Base-by-base conservation (phyloP, 64 coral and sea anemone genomes). In the Anthopleura sola region DNA sequence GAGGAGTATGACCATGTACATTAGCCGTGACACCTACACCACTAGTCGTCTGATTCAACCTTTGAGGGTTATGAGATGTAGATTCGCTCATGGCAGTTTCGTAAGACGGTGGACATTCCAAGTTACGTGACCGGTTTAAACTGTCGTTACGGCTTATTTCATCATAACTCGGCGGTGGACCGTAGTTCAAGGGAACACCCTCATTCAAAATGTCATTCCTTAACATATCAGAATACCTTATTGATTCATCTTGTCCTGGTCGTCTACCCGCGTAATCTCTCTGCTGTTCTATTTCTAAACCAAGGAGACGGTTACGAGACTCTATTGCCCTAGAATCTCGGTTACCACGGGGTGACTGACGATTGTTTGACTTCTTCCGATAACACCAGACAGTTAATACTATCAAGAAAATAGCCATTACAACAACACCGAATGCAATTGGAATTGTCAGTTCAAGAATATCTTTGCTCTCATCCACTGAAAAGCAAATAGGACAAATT, bases 91-190 rank as follows among this genome's bases (percentile, higher is more conserved):
- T 71, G 11, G 26, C 66, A 13, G 13, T 32, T 71, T 71, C 66
- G 26, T 71, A 71, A 32, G 66, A 71, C 29, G 66, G 66, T 71
- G 66, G 66, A 16, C 15, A 71, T 71, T 71, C 66, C 66, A 71
- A 71, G 66, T 33, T 29, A 71, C 14, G 66, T 34, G 66, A 71
- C 13, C 66, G 7, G 26, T 71, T 34, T 5, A 28, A 32, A 34
- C 10, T 11, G 6, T 33, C 28, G 11, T 71, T 16, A 62, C 24
- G 19, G 26, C 28, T 6, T 32, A 71, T 33, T 10, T 71, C 66
- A 13, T 71, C 66, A 71, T 71, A 71, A 71, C 9, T 71, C 3
- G 64, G 66, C 26, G 66, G 66, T 15, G 66, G n/a, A 1, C 29
- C 66, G 66, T 1, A 15, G 26, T 68, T 29, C 60, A 57, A 57